Evolutionary conservation across 2,888 invertebrate species (phyloP).

Genomic region (Clunio marinus): DNA sequence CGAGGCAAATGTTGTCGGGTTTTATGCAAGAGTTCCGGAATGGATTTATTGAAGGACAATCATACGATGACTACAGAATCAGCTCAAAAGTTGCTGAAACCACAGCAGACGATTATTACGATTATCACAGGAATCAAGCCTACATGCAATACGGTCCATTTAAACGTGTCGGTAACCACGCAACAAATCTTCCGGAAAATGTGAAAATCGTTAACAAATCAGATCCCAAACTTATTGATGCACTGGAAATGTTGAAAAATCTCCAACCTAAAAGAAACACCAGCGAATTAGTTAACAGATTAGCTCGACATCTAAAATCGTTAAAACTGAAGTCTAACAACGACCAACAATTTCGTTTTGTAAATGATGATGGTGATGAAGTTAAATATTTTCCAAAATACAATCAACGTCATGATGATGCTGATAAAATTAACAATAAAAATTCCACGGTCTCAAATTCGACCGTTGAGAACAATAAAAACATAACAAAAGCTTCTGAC

Average conservation of each 20-base stretch:
- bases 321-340: background rate
- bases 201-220: background rate
- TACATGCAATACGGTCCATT: background rate
- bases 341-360: background rate
- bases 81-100: background rate
- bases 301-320: background rate
- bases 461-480: background rate
- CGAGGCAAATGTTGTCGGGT: background rate
- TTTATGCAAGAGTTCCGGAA: background rate
- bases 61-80: background rate
- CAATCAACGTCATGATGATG: background rate
- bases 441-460: too few relatives aligned
- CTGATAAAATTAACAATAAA: background rate
- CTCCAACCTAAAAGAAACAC: background rate
- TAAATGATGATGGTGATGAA: background rate
- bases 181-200: background rate
- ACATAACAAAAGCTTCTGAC: background rate
- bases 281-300: background rate
- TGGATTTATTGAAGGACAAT: background rate
- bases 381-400: background rate
- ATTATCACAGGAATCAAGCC: background rate
- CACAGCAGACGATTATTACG: conserved; percentile 7
- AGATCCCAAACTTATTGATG: background rate
- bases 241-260: background rate
- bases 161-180: background rate